Conservation (phyloP, 2,113 vertebrate genomes). For the Percina caprodes region DNA sequence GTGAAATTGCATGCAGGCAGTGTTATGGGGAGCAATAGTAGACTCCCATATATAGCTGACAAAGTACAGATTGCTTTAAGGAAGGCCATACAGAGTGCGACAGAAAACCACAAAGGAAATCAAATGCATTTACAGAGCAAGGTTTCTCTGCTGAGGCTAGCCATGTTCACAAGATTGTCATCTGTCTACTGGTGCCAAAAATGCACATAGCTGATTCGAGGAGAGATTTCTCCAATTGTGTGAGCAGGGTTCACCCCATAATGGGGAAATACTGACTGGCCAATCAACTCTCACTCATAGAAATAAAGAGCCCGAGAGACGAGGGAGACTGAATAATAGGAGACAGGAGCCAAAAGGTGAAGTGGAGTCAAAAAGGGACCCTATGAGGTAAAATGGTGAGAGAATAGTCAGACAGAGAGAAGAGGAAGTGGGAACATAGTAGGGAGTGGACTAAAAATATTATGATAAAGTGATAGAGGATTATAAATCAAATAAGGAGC, state of each 20-base stretch:
- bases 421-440: slow-evolving; percentile 1
- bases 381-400: slow-evolving; percentile 14
- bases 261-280: slow-evolving; percentile 52
- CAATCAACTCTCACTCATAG: slow-evolving; percentile 39
- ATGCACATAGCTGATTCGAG: slow-evolving; percentile 64
- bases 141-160: slow-evolving; percentile 51
- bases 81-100: slow-evolving; percentile 43
- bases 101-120: slow-evolving; percentile 71
- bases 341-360: slow-evolving; percentile 16
- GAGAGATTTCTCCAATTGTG: slow-evolving; percentile 70
- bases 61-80: slow-evolving; percentile 57
- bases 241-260: slow-evolving; percentile 52
- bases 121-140: slow-evolving; percentile 55
- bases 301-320: slow-evolving; percentile 12
- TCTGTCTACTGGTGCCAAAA: slow-evolving; percentile 71
- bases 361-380: slow-evolving; percentile 3
- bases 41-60: slow-evolving; percentile 43
- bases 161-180: slow-evolving; percentile 66
- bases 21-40: too few relatives aligned
- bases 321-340: not conserved
- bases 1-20: slow-evolving; percentile 32
- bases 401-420: not conserved
- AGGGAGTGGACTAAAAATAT: slow-evolving; percentile 21
- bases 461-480: slow-evolving; percentile 13
- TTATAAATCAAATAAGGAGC: slow-evolving; percentile 22